Conservation (phyloP, 1,140 invertebrate genomes). For the Aphaenogaster rudis region DNA sequence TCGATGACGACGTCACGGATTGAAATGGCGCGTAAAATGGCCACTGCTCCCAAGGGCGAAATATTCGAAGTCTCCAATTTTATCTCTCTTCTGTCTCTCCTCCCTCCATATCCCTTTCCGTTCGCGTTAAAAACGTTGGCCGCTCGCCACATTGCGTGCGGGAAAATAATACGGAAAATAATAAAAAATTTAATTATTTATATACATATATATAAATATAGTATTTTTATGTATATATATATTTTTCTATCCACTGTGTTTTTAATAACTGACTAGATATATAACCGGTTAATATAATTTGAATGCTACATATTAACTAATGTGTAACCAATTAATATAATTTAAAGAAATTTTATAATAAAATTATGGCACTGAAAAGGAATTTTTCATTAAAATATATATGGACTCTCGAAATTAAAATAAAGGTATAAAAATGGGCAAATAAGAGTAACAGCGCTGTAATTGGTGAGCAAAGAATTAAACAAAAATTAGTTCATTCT, state of each 20-base stretch:
- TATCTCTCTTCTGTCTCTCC: constrained; percentile 46
- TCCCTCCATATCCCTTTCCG: background rate
- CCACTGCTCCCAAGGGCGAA: constrained; percentile 80
- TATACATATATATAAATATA: background rate
- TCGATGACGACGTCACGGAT: constrained; percentile 82
- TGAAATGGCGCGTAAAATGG: constrained; percentile 85
- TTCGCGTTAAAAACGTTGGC: constrained; percentile 54
- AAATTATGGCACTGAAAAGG: background rate
- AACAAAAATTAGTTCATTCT: too few relatives aligned
- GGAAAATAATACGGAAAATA: constrained; percentile 23
- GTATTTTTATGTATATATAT: background rate
- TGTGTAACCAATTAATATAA: background rate
- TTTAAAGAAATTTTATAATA: background rate
- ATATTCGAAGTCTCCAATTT: constrained; percentile 80
- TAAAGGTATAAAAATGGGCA: too few relatives aligned
- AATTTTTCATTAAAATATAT: too few relatives aligned
- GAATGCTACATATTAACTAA: too few relatives aligned
- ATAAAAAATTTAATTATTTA: background rate
- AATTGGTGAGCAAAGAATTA: too few relatives aligned
- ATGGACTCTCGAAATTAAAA: too few relatives aligned
- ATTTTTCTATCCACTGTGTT: background rate
- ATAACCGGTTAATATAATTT: background rate
- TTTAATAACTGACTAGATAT: background rate
- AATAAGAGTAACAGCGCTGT: too few relatives aligned
- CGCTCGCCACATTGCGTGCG: constrained; percentile 24